A percentile compares a stretch with the other conserved stretches of the same genome.
phyloP scores from a whole-genome alignment of 2,797 vertebrate genomes.

The Pangasius krempfi region DNA sequence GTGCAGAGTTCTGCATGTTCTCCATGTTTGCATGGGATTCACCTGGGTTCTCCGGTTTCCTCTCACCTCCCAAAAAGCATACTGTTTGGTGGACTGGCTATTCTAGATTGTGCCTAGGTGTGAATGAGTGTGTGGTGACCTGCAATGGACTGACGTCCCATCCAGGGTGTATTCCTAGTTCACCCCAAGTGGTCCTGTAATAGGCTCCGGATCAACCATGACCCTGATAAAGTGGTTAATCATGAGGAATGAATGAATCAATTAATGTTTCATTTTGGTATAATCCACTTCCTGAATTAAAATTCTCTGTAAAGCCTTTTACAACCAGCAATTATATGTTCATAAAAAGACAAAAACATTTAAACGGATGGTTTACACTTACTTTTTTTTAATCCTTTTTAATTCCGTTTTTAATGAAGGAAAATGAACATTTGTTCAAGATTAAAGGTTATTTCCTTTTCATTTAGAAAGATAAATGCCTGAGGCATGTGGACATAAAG shows the following conservation, averaged over 20 bases:
- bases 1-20: background rate
- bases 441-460: constrained; percentile 35
- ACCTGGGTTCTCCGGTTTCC: background rate
- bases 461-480: constrained; percentile 31
- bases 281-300: background rate
- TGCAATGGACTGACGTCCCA: background rate
- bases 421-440: constrained; percentile 45
- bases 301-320: background rate
- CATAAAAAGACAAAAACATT: background rate
- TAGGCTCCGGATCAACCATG: background rate
- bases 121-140: background rate
- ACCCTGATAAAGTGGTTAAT: background rate
- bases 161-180: background rate
- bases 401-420: constrained; percentile 21
- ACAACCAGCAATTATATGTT: background rate
- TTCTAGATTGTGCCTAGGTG: background rate
- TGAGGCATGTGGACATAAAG: constrained; percentile 17
- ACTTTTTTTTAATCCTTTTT: background rate
- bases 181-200: background rate
- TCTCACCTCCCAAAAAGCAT: background rate
- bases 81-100: background rate
- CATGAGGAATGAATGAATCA: background rate
- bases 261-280: background rate
- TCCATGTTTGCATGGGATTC: background rate
- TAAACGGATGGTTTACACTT: background rate